Percentiles rank a stretch among this genome's conserved stretches.
These are phyloP conservation scores for Stenurella melanura DNA, from an alignment of 2,888 invertebrate genomes.

Conservation along the genomic window DNA sequence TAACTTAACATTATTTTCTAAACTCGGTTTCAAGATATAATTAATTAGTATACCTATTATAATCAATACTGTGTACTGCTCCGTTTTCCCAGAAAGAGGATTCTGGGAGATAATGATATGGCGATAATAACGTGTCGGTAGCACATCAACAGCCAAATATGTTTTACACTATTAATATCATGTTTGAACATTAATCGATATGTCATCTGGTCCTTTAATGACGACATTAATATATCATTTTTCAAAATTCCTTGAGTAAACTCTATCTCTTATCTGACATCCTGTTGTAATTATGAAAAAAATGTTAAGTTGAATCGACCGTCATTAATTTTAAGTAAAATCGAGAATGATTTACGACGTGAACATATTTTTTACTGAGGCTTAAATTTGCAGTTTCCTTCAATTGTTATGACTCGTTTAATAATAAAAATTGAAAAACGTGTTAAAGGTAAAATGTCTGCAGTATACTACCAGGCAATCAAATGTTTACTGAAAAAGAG, in stretches of 20 bases:
- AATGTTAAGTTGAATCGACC: slow-evolving; percentile 10
- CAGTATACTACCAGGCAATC: too few species aligned
- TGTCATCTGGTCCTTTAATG: not conserved
- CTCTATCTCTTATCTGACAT: slow-evolving; percentile 19
- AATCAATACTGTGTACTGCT: too few species aligned
- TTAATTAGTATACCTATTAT: too few species aligned
- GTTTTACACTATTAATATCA: slow-evolving; percentile 8
- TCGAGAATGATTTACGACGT: slow-evolving; percentile 16
- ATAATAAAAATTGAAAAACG: not conserved
- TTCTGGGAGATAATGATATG: too few species aligned
- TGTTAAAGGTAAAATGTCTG: too few species aligned
- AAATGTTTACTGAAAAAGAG: too few species aligned
- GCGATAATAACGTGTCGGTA: not conserved
- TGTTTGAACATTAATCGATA: slow-evolving; percentile 3
- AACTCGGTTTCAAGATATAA: too few species aligned
- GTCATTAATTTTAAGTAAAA: slow-evolving; percentile 8
- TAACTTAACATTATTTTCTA: too few species aligned
- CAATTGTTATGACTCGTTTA: not conserved
- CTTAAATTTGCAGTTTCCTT: not conserved
- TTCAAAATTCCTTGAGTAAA: slow-evolving; percentile 8
- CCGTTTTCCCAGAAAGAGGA: too few species aligned
- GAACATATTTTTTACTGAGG: not conserved
- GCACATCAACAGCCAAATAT: not conserved
- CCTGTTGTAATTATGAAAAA: slow-evolving; percentile 24
- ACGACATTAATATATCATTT: slow-evolving; percentile 13